Conservation (phyloP, 37 sponge, comb jelly and placozoan species). For the Cliona cf. orientalis region DNA sequence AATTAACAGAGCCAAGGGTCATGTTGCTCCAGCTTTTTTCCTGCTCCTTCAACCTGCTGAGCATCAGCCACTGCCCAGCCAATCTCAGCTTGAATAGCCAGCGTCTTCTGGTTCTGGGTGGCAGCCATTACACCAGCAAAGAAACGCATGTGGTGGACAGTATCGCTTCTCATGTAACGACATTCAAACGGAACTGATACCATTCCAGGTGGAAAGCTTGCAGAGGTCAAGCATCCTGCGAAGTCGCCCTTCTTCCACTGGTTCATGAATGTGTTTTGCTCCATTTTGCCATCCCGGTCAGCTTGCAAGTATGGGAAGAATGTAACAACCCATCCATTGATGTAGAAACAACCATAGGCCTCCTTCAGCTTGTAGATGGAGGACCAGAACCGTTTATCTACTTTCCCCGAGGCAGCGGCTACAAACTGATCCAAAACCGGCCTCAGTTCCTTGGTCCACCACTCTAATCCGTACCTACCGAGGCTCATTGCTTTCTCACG, state of each 20-base stretch:
- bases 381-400: slow-evolving; percentile 58
- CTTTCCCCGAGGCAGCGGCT: slow-evolving; percentile 44
- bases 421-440: slow-evolving; percentile 65
- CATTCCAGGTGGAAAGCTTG: slow-evolving; percentile 59
- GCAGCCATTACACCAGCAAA: slow-evolving; percentile 59
- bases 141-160: slow-evolving; percentile 52
- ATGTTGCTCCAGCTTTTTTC: too few species aligned
- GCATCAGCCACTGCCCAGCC: slow-evolving; percentile 71
- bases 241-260: slow-evolving; percentile 20
- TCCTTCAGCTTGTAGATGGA: slow-evolving; percentile 47
- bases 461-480: slow-evolving; percentile 45
- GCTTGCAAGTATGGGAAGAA: slow-evolving; percentile 69
- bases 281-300: neutral
- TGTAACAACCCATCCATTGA: slow-evolving; percentile 52
- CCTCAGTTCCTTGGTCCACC: slow-evolving; percentile 48
- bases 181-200: slow-evolving; percentile 44
- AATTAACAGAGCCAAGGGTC: too few species aligned
- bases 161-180: neutral
- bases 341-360: slow-evolving; percentile 29
- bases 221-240: too few species aligned
- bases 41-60: too few species aligned
- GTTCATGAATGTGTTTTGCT: slow-evolving; percentile 11
- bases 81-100: slow-evolving; percentile 53
- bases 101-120: slow-evolving; percentile 33
- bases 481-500: slow-evolving; percentile 41